These are phyloP conservation scores for Baryphthengus martii DNA, from an alignment of 2,113 vertebrate genomes.

Conservation along the genomic window DNA sequence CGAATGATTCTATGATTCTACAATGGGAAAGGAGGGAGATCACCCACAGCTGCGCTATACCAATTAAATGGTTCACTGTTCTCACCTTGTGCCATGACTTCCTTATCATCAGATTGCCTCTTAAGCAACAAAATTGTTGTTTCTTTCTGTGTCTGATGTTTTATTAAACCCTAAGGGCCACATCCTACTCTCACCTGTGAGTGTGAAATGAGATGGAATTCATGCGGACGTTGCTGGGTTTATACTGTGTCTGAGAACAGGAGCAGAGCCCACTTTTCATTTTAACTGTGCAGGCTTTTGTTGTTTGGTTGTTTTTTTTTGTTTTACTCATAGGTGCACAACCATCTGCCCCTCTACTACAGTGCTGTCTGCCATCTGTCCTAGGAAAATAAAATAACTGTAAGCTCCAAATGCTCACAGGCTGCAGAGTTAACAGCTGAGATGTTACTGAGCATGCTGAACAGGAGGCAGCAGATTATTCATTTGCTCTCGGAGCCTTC, in stretches of 20 bases:
- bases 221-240: background rate
- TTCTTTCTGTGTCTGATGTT: background rate
- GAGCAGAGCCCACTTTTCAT: background rate
- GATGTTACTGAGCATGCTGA: background rate
- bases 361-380: constrained; percentile 62
- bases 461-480: background rate
- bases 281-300: background rate
- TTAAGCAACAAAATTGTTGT: background rate
- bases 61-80: background rate
- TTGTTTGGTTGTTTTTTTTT: background rate
- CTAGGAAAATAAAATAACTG: constrained; percentile 37
- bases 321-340: constrained; percentile 36
- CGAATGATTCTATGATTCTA: no score
- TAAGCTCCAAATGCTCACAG: constrained; percentile 47
- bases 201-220: background rate
- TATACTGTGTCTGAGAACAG: background rate
- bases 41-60: background rate
- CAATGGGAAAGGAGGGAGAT: background rate
- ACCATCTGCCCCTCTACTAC: constrained; percentile 53
- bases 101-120: background rate
- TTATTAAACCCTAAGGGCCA: background rate
- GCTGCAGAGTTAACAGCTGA: constrained; percentile 44
- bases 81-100: background rate
- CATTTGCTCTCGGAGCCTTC: background rate
- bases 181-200: background rate